These are phyloP conservation scores for Eulithis testata DNA, from an alignment of 2,888 invertebrate genomes.

Conservation along the genomic window DNA sequence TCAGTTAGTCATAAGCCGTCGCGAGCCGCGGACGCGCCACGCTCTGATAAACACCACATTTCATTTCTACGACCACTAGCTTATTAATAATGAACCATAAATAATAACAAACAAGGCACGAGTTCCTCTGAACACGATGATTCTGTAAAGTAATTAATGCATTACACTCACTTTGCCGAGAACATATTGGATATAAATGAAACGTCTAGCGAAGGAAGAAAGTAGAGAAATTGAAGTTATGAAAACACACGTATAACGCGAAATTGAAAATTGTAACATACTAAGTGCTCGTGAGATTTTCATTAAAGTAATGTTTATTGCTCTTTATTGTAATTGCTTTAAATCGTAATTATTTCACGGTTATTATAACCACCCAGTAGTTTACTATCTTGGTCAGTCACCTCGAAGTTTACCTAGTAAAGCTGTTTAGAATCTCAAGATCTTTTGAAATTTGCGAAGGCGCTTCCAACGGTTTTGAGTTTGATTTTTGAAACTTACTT, in stretches of 20 bases:
- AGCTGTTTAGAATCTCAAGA: no score
- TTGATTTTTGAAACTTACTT: conserved; percentile 62
- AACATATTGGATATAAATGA: conserved; percentile 70
- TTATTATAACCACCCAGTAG: background rate
- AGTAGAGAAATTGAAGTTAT: conserved; percentile 72
- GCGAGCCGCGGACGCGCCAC: conserved; percentile 66
- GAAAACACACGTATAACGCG: conserved; percentile 42
- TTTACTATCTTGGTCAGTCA: background rate
- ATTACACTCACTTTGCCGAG: conserved; percentile 64
- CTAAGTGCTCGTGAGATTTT: conserved; percentile 10
- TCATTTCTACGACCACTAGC: conserved; percentile 70
- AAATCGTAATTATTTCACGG: background rate
- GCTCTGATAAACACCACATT: conserved; percentile 78
- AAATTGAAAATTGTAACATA: conserved; percentile 25
- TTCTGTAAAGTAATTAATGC: conserved; percentile 68
- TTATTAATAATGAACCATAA: conserved; percentile 63
- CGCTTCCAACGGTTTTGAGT: no score
- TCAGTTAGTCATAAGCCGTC: conserved; percentile 72
- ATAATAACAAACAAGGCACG: conserved; percentile 60
- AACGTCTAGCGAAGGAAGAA: conserved; percentile 69
- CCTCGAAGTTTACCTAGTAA: no score
- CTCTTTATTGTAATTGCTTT: background rate
- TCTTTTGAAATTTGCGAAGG: no score
- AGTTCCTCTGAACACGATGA: conserved; percentile 55
- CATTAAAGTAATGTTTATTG: conserved; percentile 6